phyloP scores from a whole-genome alignment of 2,888 invertebrate species.

The Liodrosophila aerea region DNA sequence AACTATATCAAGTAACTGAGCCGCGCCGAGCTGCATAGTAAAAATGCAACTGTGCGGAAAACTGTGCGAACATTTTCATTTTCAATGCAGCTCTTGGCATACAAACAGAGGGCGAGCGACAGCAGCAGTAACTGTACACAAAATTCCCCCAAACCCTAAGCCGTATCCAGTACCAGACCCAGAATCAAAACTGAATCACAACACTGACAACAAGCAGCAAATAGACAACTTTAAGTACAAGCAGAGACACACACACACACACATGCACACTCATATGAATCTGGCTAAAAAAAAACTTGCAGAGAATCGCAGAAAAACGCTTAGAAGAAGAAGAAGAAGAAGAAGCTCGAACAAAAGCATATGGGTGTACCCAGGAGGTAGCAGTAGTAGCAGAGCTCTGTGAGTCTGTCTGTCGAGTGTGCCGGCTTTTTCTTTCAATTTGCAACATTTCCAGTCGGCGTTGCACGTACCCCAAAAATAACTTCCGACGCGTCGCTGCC shows the following conservation, averaged over 20 bases:
- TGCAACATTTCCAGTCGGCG: constrained; percentile 65
- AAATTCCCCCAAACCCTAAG: background rate
- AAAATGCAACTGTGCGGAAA: constrained; percentile 78
- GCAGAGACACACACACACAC: constrained; percentile 18
- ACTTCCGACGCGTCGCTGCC: constrained; percentile 64
- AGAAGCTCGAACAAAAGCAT: constrained; percentile 57
- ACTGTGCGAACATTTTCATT: constrained; percentile 78
- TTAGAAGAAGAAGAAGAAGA: constrained; percentile 47
- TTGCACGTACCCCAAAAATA: constrained; percentile 72
- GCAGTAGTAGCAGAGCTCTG: constrained; percentile 11
- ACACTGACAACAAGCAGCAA: constrained; percentile 61
- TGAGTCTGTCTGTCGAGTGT: constrained; percentile 22
- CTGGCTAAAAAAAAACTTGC: constrained; percentile 53
- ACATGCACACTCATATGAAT: constrained; percentile 26
- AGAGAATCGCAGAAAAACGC: constrained; percentile 70
- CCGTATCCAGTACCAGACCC: constrained; percentile 6
- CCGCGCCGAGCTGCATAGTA: constrained; percentile 74
- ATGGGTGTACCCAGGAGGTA: constrained; percentile 36
- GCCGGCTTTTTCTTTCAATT: constrained; percentile 69
- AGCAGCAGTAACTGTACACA: constrained; percentile 5
- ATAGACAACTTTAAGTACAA: constrained; percentile 77
- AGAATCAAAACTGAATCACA: constrained; percentile 26
- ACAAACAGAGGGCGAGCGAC: constrained; percentile 38
- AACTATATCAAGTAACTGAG: constrained; percentile 78
- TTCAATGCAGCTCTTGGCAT: constrained; percentile 75